phyloP scores from a whole-genome alignment of 2,113 vertebrate species.

The Gymnobelideus leadbeateri region DNA sequence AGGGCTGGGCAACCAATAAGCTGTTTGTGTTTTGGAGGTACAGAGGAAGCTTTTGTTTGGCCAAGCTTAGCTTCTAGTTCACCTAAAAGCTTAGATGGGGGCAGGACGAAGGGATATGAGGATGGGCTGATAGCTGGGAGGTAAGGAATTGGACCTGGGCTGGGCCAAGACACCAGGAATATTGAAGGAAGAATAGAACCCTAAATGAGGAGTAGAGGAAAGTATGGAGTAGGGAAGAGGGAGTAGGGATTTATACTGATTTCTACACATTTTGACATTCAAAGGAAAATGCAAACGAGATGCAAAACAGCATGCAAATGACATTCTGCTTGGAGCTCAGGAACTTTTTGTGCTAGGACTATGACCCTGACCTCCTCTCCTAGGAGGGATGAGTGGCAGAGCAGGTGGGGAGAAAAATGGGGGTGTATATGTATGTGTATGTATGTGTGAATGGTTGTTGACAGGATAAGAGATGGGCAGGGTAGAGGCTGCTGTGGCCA shows the following conservation, averaged over 20 bases:
- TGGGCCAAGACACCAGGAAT: neutral
- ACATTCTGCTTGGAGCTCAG: constrained; percentile 51
- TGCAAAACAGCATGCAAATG: constrained; percentile 59
- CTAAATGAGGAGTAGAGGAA: constrained; percentile 21
- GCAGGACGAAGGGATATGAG: neutral
- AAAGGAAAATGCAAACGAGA: constrained; percentile 39
- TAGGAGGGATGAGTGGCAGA: constrained; percentile 48
- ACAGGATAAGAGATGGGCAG: neutral
- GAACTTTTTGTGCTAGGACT: constrained; percentile 44
- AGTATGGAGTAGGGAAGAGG: neutral
- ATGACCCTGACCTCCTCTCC: constrained; percentile 24
- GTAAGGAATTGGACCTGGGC: neutral
- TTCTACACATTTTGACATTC: constrained; percentile 62
- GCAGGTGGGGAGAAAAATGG: neutral
- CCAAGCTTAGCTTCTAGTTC: neutral
- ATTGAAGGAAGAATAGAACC: neutral
- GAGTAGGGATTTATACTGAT: constrained; percentile 30
- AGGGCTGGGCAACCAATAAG: constrained; percentile 68
- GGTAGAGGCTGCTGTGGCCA: neutral
- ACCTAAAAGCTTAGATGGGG: constrained; percentile 9
- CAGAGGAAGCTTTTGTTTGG: constrained; percentile 74
- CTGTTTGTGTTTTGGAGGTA: constrained; percentile 70
- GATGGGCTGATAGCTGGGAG: constrained; percentile 17
- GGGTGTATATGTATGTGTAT: neutral
- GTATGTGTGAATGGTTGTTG: neutral